Percentiles rank a stretch among this genome's conserved stretches.
These are phyloP conservation scores for Chorisops tibialis DNA, from an alignment of 2,888 invertebrate species.

Conservation along the genomic window DNA sequence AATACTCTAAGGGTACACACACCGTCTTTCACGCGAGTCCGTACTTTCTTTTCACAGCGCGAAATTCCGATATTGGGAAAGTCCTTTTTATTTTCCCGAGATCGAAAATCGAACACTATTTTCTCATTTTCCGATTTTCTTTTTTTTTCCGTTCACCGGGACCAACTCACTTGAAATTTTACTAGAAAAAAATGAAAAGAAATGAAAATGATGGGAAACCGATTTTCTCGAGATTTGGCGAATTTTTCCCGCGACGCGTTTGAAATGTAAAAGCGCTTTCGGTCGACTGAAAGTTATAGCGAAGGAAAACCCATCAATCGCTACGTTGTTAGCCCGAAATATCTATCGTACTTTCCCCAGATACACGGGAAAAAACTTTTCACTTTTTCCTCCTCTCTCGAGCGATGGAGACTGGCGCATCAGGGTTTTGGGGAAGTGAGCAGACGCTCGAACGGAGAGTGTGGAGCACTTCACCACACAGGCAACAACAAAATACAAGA, in stretches of 20 bases:
- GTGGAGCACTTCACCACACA: too few species aligned
- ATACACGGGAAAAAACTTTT: constrained; percentile 1
- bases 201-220: constrained; percentile 6
- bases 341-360: constrained; percentile 9
- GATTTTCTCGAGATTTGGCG: constrained; percentile 2
- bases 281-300: constrained; percentile 22
- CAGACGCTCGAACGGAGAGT: too few species aligned
- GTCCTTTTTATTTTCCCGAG: too few species aligned
- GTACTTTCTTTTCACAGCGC: too few species aligned
- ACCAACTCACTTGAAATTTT: constrained; percentile 3
- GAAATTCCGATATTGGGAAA: neutral
- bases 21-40: neutral
- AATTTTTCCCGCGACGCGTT: constrained; percentile 14
- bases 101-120: too few species aligned
- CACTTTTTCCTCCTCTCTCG: constrained; percentile 6
- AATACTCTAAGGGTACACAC: constrained; percentile 13
- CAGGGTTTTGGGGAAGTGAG: neutral
- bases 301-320: constrained; percentile 2
- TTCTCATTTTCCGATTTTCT: too few species aligned
- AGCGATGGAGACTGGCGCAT: constrained; percentile 3
- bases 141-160: neutral
- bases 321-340: neutral
- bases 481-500: too few species aligned
- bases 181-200: constrained; percentile 14
- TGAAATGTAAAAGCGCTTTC: constrained; percentile 17